phyloP scores from a whole-genome alignment of 2,113 vertebrate species.

The Theristicus caerulescens region DNA sequence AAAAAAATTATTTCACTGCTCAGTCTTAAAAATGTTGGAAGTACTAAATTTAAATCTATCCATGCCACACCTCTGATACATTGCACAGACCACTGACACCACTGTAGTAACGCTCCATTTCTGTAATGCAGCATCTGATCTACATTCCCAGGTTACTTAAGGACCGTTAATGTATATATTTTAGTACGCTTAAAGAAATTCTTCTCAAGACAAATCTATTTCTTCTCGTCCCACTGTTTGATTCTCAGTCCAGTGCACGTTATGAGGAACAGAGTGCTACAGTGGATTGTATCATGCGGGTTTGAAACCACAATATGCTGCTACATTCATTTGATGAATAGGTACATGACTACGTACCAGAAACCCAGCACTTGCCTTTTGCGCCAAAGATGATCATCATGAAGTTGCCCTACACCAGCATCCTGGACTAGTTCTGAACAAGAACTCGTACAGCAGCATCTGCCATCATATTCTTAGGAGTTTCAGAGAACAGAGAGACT shows the following conservation, averaged over 20 bases:
- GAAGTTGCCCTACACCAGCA: not conserved
- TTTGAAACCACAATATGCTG: not conserved
- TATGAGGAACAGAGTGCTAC: rapidly evolving
- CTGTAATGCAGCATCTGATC: not conserved
- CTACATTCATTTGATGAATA: not conserved
- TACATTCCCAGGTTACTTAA: not conserved
- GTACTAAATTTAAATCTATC: not conserved
- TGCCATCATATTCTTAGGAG: not conserved
- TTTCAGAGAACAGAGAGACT: not conserved
- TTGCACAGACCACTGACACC: rapidly evolving
- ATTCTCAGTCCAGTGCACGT: not conserved
- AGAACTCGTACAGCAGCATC: not conserved
- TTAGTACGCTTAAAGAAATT: not conserved
- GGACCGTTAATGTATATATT: not conserved
- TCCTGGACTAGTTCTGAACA: not conserved
- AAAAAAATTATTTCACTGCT: not conserved
- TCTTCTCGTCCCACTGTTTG: not conserved
- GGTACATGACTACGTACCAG: not conserved
- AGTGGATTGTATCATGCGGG: not conserved
- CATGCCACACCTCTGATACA: not conserved
- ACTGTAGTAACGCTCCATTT: not conserved
- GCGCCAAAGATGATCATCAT: not conserved
- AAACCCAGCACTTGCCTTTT: not conserved
- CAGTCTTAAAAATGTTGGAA: not conserved
- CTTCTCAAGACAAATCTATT: not conserved